Conservation (phyloP, 2,888 invertebrate genomes). For the Andrena camellia region DNA sequence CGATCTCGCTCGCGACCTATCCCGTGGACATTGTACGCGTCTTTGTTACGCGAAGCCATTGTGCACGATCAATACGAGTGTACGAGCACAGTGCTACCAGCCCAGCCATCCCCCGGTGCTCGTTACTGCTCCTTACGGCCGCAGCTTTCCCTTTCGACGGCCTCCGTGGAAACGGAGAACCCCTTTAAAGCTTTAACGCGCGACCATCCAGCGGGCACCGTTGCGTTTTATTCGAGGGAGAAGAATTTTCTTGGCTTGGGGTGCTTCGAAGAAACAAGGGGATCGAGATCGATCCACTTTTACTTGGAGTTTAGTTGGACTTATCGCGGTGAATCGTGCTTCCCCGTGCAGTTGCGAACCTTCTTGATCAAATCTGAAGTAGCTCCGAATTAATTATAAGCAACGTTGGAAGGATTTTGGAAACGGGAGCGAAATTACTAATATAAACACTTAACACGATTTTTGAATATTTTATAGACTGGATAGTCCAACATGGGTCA, state of each 20-base stretch:
- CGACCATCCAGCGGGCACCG: slow-evolving; percentile 47
- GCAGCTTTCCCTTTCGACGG: slow-evolving; percentile 75
- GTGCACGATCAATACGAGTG: slow-evolving; percentile 67
- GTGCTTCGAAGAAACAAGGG: neutral
- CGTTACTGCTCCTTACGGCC: slow-evolving; percentile 41
- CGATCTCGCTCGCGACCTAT: slow-evolving; percentile 44
- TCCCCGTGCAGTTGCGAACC: neutral
- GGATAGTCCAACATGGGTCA: too few species aligned
- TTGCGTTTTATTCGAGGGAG: slow-evolving; percentile 17
- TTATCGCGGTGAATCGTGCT: neutral
- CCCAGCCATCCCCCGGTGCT: slow-evolving; percentile 49
- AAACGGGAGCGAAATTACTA: too few species aligned
- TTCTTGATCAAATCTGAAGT: too few species aligned
- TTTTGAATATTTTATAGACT: too few species aligned
- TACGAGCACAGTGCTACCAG: slow-evolving; percentile 44
- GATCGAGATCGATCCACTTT: neutral
- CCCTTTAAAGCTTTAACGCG: slow-evolving; percentile 74
- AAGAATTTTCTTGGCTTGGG: slow-evolving; percentile 15
- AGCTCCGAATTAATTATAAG: too few species aligned
- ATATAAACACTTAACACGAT: too few species aligned
- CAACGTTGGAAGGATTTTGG: too few species aligned
- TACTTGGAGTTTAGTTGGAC: neutral
- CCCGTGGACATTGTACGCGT: slow-evolving; percentile 62
- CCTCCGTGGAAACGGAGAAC: slow-evolving; percentile 70
- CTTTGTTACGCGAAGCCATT: slow-evolving; percentile 66